Conservation (phyloP, 2,113 vertebrate genomes). For the Pogonocichla stellata region DNA sequence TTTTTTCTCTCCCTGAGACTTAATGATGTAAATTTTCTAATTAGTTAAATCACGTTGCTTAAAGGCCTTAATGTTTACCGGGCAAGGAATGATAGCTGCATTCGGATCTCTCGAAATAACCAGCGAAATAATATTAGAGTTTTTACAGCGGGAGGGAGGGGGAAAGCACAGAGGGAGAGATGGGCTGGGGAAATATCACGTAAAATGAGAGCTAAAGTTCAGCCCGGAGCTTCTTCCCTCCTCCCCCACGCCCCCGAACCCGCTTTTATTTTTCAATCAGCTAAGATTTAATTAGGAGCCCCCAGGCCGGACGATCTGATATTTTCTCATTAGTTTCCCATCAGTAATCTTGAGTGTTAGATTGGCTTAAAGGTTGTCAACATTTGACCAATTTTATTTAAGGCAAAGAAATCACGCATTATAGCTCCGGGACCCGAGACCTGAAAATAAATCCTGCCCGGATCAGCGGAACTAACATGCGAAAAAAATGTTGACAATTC, state of each 20-base stretch:
- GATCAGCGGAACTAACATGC: constrained; percentile 82
- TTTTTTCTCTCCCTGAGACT: constrained; percentile 79
- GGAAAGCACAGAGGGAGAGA: not conserved
- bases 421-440: constrained; percentile 76
- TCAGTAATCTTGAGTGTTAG: constrained; percentile 83
- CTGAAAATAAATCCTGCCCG: constrained; percentile 82
- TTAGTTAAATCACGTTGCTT: constrained; percentile 89
- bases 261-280: constrained; percentile 92
- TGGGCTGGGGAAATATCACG: constrained; percentile 69
- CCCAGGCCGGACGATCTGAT: constrained; percentile 84
- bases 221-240: constrained; percentile 77
- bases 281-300: constrained; percentile 94
- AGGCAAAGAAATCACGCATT: constrained; percentile 76
- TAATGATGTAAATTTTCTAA: constrained; percentile 94
- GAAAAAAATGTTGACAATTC: constrained; percentile 81
- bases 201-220: constrained; percentile 85
- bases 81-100: constrained; percentile 70
- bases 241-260: constrained; percentile 31
- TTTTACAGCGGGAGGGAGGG: not conserved
- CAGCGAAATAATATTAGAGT: constrained; percentile 62
- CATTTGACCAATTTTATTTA: constrained; percentile 87
- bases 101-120: constrained; percentile 76
- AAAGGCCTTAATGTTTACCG: constrained; percentile 82
- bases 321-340: constrained; percentile 90
- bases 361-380: constrained; percentile 88